Base-by-base conservation (phyloP, 1,140 invertebrate genomes). In the Hypsibius dujardini region DNA sequence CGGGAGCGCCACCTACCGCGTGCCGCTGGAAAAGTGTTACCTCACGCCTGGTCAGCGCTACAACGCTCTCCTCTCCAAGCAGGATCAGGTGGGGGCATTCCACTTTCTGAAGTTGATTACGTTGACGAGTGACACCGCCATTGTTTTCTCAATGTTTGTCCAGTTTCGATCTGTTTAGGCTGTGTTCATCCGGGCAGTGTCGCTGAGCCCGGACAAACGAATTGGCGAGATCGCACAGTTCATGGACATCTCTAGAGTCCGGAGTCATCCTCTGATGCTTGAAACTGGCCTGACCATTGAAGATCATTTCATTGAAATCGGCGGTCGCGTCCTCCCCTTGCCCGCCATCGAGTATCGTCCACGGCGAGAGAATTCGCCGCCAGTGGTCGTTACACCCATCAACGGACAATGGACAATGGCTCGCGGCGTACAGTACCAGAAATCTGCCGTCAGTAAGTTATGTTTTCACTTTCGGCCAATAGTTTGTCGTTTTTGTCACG, bases 81-180 rank as follows among this genome's bases (percentile, higher is more conserved):
- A 67, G 42, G 62, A 67, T 14, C 62, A 67, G 42, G 62, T 67
- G 42, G 42, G 62, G n/a, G n/a, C n/a, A 56, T 56, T 7, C 7
- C 50, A 56, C 7, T 56, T 56, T n/a, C 7, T 56, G n/a, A 56
- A 56, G 7, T 56, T 56, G 7, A 7, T 7, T 56, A n/a, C n/a
- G n/a, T 7, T 56, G n/a, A 7, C n/a, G n/a, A 56, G 7, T 56
- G 50, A 7, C 7, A n/a, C 50, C 50, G 50, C 50, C 50, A n/a
- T 56, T 56, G n/a, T n/a, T n/a, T n/a, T n/a, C n/a, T 7, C 7
- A 7, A 56, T 56, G 50, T n/a, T n/a, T 7, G 3, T 3, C 62
- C 7, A 67, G 62, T 67, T 67, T 67, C 45, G 7, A 67, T 67
- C 7, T 67, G 62, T 42, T 7, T 67, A 67, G 62, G 42, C 42